Percentiles rank a stretch among this genome's conserved stretches.
Evolutionary conservation across 2,113 vertebrate species (phyloP).

Genomic region (Panthera leo): DNA sequence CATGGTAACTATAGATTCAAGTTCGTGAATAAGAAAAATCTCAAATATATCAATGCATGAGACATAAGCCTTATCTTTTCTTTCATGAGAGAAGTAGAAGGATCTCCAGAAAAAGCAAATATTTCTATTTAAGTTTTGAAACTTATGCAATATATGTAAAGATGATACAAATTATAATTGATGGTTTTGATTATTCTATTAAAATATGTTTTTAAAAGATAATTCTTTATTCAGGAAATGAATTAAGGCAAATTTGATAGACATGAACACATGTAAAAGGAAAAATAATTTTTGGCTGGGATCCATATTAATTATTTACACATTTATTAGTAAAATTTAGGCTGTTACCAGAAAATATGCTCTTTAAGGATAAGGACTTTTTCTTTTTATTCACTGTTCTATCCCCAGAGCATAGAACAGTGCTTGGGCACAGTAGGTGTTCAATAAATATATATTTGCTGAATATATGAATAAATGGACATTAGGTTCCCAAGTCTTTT

Average conservation of each 20-base stretch:
- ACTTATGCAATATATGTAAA: slow-evolving; percentile 38
- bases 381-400: not conserved
- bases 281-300: slow-evolving; percentile 24
- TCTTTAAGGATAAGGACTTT: not conserved
- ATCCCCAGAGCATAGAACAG: not conserved
- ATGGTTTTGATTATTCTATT: slow-evolving; percentile 30
- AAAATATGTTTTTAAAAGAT: not conserved
- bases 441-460: not conserved
- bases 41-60: slow-evolving; percentile 10
- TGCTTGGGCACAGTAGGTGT: not conserved
- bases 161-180: slow-evolving; percentile 2
- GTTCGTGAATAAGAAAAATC: slow-evolving; percentile 16
- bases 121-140: slow-evolving; percentile 37
- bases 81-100: not conserved
- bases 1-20: slow-evolving; percentile 11
- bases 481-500: not conserved
- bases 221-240: slow-evolving; percentile 28
- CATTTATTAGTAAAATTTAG: slow-evolving; percentile 25
- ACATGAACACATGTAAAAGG: not conserved
- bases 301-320: slow-evolving; percentile 36
- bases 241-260: slow-evolving; percentile 27
- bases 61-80: not conserved
- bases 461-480: not conserved
- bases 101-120: slow-evolving; percentile 48
- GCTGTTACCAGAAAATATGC: not conserved